Conservation (phyloP, 1,140 invertebrate genomes). For the Nasonia longicornis region DNA sequence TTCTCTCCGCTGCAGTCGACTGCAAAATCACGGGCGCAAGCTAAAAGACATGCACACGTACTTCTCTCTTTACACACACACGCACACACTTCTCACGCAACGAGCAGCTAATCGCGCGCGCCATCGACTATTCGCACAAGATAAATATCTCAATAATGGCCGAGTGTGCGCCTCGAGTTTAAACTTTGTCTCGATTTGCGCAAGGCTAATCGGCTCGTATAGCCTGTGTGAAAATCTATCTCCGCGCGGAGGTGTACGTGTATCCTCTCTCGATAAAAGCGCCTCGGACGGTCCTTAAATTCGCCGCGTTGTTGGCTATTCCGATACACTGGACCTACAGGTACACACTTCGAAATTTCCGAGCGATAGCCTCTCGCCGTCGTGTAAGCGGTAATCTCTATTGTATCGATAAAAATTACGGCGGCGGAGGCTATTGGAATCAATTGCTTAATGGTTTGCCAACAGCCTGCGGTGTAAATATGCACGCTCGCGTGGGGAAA, state of each 20-base stretch:
- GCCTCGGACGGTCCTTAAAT: background rate
- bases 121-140: conserved; percentile 35
- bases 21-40: background rate
- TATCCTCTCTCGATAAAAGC: background rate
- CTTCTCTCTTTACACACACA: background rate
- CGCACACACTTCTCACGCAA: conserved; percentile 34
- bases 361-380: background rate
- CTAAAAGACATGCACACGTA: background rate
- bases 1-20: background rate
- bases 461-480: background rate
- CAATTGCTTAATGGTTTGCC: conserved; percentile 3
- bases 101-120: conserved; percentile 10
- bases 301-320: background rate
- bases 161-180: background rate
- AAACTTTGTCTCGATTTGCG: conserved; percentile 36
- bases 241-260: background rate
- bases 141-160: conserved; percentile 40
- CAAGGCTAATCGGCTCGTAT: conserved; percentile 18
- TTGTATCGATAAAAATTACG: background rate
- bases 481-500: background rate
- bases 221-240: background rate
- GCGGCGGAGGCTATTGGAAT: conserved; percentile 1
- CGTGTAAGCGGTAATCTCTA: background rate
- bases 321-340: background rate
- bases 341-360: background rate